Conservation (phyloP, 2,888 invertebrate genomes). For the Epirrhoe tristata region DNA sequence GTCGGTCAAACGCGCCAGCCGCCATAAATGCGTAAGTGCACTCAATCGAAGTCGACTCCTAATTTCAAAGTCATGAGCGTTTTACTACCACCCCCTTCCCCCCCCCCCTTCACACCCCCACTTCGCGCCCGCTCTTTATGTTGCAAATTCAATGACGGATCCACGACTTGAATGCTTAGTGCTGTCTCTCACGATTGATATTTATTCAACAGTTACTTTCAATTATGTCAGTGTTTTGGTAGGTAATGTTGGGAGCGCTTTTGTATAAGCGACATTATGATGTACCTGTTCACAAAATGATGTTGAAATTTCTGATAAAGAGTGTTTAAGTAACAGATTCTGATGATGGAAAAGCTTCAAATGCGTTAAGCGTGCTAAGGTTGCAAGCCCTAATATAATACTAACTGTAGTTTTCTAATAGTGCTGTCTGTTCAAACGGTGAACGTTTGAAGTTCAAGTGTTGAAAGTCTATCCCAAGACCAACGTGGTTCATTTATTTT, state of each 20-base stretch:
- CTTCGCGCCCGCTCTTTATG: slow-evolving; percentile 36
- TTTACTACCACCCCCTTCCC: slow-evolving; percentile 47
- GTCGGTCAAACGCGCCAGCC: slow-evolving; percentile 53
- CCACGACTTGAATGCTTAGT: slow-evolving; percentile 34
- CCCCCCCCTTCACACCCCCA: slow-evolving; percentile 8
- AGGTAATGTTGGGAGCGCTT: background rate
- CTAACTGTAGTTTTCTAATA: too few relatives aligned
- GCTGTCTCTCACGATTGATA: slow-evolving; percentile 26
- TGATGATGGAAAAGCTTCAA: background rate
- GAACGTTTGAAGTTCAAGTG: too few relatives aligned
- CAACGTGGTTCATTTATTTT: too few relatives aligned
- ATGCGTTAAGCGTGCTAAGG: too few relatives aligned
- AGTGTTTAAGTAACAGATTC: background rate
- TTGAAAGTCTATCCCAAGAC: too few relatives aligned
- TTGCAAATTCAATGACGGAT: slow-evolving; percentile 45
- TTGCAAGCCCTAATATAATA: too few relatives aligned
- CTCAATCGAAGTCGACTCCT: slow-evolving; percentile 63
- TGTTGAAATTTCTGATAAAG: background rate
- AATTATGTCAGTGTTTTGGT: slow-evolving; percentile 23
- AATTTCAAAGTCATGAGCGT: slow-evolving; percentile 76
- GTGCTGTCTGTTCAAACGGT: too few relatives aligned
- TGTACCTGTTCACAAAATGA: background rate
- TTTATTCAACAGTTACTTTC: slow-evolving; percentile 27
- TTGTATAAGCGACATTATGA: background rate
- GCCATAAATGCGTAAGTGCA: slow-evolving; percentile 67